A percentile compares a stretch with the other conserved stretches of the same genome.
Conservation (phyloP, 2,888 invertebrate genomes). For the Caenorhabditis virilis region DNA sequence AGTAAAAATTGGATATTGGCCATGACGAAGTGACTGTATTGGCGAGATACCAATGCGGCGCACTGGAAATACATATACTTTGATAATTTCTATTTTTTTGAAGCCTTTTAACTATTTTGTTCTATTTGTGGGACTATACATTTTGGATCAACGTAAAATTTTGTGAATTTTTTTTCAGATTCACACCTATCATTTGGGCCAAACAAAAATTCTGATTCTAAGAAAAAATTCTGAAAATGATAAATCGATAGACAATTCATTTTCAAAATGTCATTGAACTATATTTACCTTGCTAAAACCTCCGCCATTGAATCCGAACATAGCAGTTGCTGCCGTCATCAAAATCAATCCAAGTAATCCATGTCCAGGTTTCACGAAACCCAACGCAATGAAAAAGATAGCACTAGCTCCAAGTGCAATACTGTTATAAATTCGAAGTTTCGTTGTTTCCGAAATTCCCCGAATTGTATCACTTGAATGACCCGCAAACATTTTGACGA, state of each 20-base stretch:
- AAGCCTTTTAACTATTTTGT: no score
- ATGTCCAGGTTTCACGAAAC: constrained; percentile 52
- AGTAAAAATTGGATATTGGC: constrained; percentile 64
- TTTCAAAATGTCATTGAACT: no score
- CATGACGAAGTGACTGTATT: constrained; percentile 66
- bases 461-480: constrained; percentile 60
- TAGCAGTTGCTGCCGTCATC: constrained; percentile 62
- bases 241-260: no score
- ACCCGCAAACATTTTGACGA: constrained; percentile 64
- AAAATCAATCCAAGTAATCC: constrained; percentile 49
- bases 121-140: no score
- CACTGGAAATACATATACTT: constrained; percentile 37
- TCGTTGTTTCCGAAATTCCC: constrained; percentile 57
- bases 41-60: constrained; percentile 60
- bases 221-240: background rate
- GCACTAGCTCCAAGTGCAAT: constrained; percentile 63
- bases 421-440: constrained; percentile 63
- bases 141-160: no score
- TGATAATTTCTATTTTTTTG: constrained; percentile 1
- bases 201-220: background rate
- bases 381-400: constrained; percentile 58
- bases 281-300: constrained; percentile 50
- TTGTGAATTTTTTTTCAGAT: no score
- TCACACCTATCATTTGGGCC: no score
- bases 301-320: constrained; percentile 62